Conservation (phyloP, 2,888 invertebrate genomes). For the Bimastos eiseni region DNA sequence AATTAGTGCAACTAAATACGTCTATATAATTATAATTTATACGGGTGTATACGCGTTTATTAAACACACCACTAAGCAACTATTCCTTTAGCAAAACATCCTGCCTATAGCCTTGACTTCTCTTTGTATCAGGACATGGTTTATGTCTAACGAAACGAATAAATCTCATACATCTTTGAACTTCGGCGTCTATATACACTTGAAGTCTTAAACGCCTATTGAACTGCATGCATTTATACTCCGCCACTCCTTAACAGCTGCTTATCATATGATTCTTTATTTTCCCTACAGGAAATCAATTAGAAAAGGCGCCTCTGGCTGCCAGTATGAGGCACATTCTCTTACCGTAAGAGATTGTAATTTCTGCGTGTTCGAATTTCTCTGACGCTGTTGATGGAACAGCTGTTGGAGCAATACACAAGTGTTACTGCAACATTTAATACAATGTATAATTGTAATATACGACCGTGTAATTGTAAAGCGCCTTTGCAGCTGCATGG, state of each 20-base stretch:
- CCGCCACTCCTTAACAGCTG: background rate
- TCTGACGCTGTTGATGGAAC: slow-evolving; percentile 4
- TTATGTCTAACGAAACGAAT: too few species aligned
- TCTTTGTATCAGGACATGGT: too few species aligned
- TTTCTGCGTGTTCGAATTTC: background rate
- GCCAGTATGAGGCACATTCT: background rate
- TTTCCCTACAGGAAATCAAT: background rate
- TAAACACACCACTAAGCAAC: background rate
- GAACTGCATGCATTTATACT: background rate
- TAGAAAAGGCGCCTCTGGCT: background rate
- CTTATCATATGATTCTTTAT: background rate
- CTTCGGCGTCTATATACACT: too few species aligned
- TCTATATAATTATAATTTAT: too few species aligned
- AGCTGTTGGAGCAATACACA: background rate
- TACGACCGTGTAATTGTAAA: too few species aligned
- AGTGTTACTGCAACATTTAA: too few species aligned
- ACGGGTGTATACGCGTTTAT: background rate
- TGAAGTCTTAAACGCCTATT: background rate
- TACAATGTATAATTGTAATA: too few species aligned
- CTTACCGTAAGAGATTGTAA: slow-evolving; percentile 8
- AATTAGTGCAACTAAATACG: too few species aligned
- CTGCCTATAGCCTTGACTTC: too few species aligned
- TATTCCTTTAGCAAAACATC: too few species aligned
- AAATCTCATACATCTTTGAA: background rate
- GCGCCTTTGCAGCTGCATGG: too few species aligned